A percentile compares a stretch with the other conserved stretches of the same genome.
phyloP scores from a whole-genome alignment of 2,888 invertebrate species.

The Stenurella melanura region DNA sequence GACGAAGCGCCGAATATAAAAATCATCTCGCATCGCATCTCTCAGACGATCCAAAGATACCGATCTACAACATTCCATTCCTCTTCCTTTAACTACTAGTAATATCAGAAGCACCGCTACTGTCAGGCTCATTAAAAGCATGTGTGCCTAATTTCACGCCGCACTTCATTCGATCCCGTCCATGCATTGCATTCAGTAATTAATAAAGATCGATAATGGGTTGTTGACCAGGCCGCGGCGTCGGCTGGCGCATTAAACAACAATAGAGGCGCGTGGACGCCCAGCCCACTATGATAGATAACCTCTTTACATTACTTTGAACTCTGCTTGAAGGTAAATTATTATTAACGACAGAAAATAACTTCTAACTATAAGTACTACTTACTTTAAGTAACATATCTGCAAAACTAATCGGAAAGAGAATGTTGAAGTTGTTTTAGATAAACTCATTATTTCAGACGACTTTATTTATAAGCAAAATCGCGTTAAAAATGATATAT shows the following conservation, averaged over 20 bases:
- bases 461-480: no score
- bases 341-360: constrained; percentile 8
- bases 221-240: constrained; percentile 35
- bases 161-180: not conserved
- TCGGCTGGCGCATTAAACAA: not conserved
- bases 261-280: constrained; percentile 14
- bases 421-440: no score
- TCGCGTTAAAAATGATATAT: no score
- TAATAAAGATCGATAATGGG: constrained; percentile 33
- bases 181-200: constrained; percentile 9
- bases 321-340: constrained; percentile 10
- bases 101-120: not conserved
- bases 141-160: constrained; percentile 9
- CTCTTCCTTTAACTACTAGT: not conserved
- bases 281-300: constrained; percentile 23
- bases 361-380: not conserved
- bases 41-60: not conserved
- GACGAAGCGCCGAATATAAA: not conserved
- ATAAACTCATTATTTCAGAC: no score
- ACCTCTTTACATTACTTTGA: constrained; percentile 11
- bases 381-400: not conserved
- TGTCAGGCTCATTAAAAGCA: not conserved
- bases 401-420: not conserved
- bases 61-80: not conserved
- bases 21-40: not conserved